Evolutionary conservation across 2,113 vertebrate species (phyloP).

Genomic region (Planiliza haematocheilus): DNA sequence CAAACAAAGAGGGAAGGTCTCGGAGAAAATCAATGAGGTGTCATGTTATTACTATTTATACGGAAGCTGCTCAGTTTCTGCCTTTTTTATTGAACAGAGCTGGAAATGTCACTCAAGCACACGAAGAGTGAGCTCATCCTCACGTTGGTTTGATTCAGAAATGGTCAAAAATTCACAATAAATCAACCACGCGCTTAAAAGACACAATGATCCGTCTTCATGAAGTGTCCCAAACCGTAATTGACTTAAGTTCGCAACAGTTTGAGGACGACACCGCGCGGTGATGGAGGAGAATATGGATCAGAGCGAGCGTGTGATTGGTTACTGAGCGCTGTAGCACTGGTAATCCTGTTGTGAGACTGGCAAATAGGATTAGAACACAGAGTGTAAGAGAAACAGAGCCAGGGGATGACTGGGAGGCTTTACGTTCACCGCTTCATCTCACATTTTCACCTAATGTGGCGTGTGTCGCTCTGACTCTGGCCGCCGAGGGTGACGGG

Average conservation of each 20-base stretch:
- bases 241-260: slow-evolving; percentile 20
- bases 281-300: slow-evolving; percentile 71
- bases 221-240: slow-evolving; percentile 28
- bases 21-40: slow-evolving; percentile 10
- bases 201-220: slow-evolving; percentile 3
- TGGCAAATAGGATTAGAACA: slow-evolving; percentile 82
- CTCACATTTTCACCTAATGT: slow-evolving; percentile 68
- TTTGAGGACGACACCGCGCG: slow-evolving; percentile 26
- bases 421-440: slow-evolving; percentile 57
- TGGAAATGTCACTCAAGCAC: neutral
- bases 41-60: neutral
- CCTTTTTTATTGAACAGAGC: neutral
- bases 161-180: neutral
- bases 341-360: slow-evolving; percentile 82
- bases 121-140: neutral
- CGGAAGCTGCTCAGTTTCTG: neutral
- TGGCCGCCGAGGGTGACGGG: slow-evolving; percentile 16
- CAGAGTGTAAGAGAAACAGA: slow-evolving; percentile 66
- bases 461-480: slow-evolving; percentile 49
- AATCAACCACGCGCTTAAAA: neutral
- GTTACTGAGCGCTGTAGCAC: slow-evolving; percentile 64
- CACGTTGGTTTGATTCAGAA: neutral
- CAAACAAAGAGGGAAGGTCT: neutral
- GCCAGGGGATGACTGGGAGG: slow-evolving; percentile 55
- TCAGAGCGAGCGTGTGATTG: slow-evolving; percentile 69